Percentiles rank a stretch among this genome's conserved stretches.
Conservation (phyloP, 2,888 invertebrate species). For the Meiosimyza platycephala region DNA sequence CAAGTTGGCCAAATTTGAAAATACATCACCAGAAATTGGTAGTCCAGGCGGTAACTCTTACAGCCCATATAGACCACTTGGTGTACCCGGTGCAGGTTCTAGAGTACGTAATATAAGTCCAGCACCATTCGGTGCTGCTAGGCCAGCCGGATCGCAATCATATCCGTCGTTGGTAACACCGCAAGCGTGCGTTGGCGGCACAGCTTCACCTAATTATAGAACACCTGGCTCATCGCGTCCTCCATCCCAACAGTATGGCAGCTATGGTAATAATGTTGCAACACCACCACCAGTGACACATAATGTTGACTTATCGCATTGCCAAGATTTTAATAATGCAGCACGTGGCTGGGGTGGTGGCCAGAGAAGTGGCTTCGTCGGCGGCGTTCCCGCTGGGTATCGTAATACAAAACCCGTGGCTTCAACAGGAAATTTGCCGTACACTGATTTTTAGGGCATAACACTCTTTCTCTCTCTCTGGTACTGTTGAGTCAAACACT, state of each 20-base stretch:
- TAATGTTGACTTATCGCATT: slow-evolving; percentile 47
- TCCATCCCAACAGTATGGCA: slow-evolving; percentile 37
- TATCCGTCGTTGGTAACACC: slow-evolving; percentile 35
- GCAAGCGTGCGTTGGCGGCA: slow-evolving; percentile 16
- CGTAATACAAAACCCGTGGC: slow-evolving; percentile 11
- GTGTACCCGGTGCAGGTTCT: slow-evolving; percentile 31
- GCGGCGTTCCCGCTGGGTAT: neutral
- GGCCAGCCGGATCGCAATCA: slow-evolving; percentile 34
- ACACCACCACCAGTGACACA: slow-evolving; percentile 20
- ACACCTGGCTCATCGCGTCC: slow-evolving; percentile 36
- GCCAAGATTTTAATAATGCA: slow-evolving; percentile 81
- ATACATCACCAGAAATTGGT: slow-evolving; percentile 28
- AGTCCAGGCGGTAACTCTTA: slow-evolving; percentile 16
- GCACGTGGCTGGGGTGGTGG: slow-evolving; percentile 79
- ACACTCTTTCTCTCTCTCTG: no score
- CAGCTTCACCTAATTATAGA: slow-evolving; percentile 24
- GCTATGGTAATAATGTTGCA: slow-evolving; percentile 28
- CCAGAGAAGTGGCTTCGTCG: slow-evolving; percentile 16
- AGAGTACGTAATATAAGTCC: slow-evolving; percentile 58
- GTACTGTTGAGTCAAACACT: no score
- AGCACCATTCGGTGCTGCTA: slow-evolving; percentile 48
- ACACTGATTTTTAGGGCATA: slow-evolving; percentile 53
- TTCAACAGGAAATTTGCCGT: slow-evolving; percentile 49
- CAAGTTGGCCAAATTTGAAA: slow-evolving; percentile 62
- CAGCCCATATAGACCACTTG: slow-evolving; percentile 28